Percentiles rank a stretch among this genome's conserved stretches.
These are phyloP conservation scores for Drosophila rellima DNA, from an alignment of 2,888 invertebrate genomes.

Conservation along the genomic window DNA sequence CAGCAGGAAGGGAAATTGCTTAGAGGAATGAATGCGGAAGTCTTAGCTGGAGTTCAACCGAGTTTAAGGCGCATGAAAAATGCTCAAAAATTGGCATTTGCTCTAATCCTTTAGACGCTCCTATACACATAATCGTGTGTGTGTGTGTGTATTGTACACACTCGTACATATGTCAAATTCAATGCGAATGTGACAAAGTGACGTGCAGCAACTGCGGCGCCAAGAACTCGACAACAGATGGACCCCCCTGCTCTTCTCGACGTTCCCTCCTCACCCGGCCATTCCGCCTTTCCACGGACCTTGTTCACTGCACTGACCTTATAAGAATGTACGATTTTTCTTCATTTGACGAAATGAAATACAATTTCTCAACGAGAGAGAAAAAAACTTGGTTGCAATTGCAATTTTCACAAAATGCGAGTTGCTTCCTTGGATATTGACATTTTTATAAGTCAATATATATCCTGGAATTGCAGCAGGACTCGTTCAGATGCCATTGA, in stretches of 20 bases:
- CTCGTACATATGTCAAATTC: slow-evolving; percentile 70
- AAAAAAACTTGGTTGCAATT: slow-evolving; percentile 71
- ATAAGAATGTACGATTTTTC: slow-evolving; percentile 80
- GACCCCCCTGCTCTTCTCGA: too few relatives aligned
- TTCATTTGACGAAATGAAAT: slow-evolving; percentile 81
- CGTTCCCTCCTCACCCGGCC: slow-evolving; percentile 7
- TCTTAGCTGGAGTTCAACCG: slow-evolving; percentile 41
- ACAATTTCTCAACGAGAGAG: slow-evolving; percentile 72
- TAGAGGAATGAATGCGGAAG: slow-evolving; percentile 6
- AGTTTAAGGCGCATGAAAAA: slow-evolving; percentile 65
- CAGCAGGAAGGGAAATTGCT: background rate
- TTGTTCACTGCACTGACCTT: slow-evolving; percentile 54
- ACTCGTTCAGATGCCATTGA: slow-evolving; percentile 13
- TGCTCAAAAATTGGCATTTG: slow-evolving; percentile 62
- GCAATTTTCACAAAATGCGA: slow-evolving; percentile 62
- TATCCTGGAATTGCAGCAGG: slow-evolving; percentile 57
- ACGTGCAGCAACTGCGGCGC: slow-evolving; percentile 59
- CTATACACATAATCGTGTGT: slow-evolving; percentile 10
- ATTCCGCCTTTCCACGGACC: slow-evolving; percentile 16
- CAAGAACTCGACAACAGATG: slow-evolving; percentile 59
- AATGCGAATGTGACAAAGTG: slow-evolving; percentile 68
- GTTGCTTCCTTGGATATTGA: slow-evolving; percentile 66
- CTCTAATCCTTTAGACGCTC: slow-evolving; percentile 60
- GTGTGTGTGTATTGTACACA: slow-evolving; percentile 3
- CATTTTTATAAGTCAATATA: slow-evolving; percentile 81